These are phyloP conservation scores for Drosophila neotestacea DNA, from an alignment of 2,888 invertebrate species.

Conservation along the genomic window DNA sequence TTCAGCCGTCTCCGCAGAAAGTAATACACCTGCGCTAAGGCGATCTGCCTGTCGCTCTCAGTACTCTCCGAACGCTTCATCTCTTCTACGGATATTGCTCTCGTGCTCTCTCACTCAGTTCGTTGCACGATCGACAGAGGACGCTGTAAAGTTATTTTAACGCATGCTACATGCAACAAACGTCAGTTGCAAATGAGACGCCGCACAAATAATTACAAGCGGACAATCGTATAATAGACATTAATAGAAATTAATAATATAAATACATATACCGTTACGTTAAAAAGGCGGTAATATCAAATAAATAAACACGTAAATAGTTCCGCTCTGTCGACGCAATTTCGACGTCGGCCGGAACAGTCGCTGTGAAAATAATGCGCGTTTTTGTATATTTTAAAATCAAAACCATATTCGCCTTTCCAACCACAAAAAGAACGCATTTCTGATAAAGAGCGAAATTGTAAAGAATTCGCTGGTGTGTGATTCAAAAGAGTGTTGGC, in stretches of 20 bases:
- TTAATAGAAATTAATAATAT: background rate
- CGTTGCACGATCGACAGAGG: slow-evolving; percentile 48
- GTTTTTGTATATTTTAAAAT: slow-evolving; percentile 79
- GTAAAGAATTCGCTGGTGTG: slow-evolving; percentile 31
- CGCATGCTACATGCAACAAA: slow-evolving; percentile 59
- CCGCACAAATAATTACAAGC: slow-evolving; percentile 47
- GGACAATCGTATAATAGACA: slow-evolving; percentile 13
- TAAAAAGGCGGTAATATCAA: slow-evolving; percentile 21
- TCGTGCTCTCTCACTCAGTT: slow-evolving; percentile 26
- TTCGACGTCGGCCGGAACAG: slow-evolving; percentile 41
- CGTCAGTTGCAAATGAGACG: slow-evolving; percentile 60
- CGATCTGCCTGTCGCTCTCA: slow-evolving; percentile 5
- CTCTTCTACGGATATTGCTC: slow-evolving; percentile 40
- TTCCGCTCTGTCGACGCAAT: slow-evolving; percentile 42
- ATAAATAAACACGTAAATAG: slow-evolving; percentile 21
- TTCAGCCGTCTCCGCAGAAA: slow-evolving; percentile 78
- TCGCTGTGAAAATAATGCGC: slow-evolving; percentile 62
- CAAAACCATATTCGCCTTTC: slow-evolving; percentile 79
- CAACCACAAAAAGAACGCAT: slow-evolving; percentile 82
- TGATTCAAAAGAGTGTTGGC: slow-evolving; percentile 19
- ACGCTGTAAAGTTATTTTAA: slow-evolving; percentile 47
- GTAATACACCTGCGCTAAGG: slow-evolving; percentile 58
- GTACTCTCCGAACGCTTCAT: background rate
- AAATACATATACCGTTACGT: slow-evolving; percentile 18
- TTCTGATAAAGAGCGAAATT: slow-evolving; percentile 57